Percentiles rank a stretch among this genome's conserved stretches.
Evolutionary conservation across 2,113 vertebrate genomes (phyloP).

Genomic region (Phaetusa simplex): DNA sequence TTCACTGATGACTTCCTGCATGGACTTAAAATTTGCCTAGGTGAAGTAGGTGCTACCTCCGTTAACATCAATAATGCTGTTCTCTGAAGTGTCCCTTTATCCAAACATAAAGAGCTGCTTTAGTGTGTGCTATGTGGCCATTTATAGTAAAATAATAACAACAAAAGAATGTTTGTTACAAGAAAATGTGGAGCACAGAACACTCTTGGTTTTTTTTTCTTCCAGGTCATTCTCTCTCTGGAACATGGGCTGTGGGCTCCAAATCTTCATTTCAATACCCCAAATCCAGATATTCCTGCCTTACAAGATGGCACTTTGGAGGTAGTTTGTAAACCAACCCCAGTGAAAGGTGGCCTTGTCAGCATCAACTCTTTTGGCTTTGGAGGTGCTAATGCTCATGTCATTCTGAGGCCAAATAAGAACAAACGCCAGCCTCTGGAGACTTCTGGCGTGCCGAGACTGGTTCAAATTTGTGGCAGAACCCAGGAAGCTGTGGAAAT

Average conservation of each 20-base stretch:
- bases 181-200: background rate
- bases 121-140: background rate
- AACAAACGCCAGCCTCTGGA: background rate
- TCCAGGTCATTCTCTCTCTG: constrained; percentile 88
- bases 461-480: constrained; percentile 86
- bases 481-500: constrained; percentile 80
- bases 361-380: constrained; percentile 95
- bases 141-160: background rate
- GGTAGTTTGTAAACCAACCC: constrained; percentile 83
- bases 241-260: constrained; percentile 91
- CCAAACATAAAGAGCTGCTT: background rate
- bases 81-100: background rate
- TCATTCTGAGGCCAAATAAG: constrained; percentile 83
- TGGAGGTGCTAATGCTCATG: constrained; percentile 92
- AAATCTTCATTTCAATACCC: constrained; percentile 87
- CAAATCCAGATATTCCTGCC: constrained; percentile 88
- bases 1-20: background rate
- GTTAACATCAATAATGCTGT: background rate
- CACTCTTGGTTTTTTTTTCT: background rate
- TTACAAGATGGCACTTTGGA: constrained; percentile 80
- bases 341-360: constrained; percentile 84
- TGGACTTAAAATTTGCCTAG: background rate
- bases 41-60: background rate
- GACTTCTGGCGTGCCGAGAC: constrained; percentile 55
- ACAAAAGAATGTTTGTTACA: background rate